Conservation (phyloP, 2,888 invertebrate genomes). For the Drosophila rubida region DNA sequence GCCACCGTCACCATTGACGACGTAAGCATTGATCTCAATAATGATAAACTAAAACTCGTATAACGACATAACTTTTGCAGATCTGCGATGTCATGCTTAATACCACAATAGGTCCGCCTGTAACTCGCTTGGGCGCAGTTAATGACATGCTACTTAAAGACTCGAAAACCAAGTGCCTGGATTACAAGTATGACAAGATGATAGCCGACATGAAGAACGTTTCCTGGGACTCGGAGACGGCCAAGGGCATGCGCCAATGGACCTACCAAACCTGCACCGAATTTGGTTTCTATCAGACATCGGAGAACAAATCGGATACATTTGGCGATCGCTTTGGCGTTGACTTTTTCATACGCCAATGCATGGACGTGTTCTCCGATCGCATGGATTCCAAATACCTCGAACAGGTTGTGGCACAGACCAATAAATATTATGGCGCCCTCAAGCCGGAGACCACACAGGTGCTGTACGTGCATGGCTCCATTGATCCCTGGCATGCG, state of each 20-base stretch:
- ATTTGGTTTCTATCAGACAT: constrained; percentile 97
- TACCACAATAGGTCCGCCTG: constrained; percentile 86
- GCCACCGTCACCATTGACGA: constrained; percentile 92
- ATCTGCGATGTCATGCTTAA: constrained; percentile 92
- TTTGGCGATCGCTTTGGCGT: constrained; percentile 92
- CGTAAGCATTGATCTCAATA: constrained; percentile 76
- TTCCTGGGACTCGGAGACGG: constrained; percentile 90
- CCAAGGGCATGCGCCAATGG: constrained; percentile 91
- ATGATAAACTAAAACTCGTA: neutral
- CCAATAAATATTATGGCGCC: constrained; percentile 93
- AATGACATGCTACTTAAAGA: constrained; percentile 89
- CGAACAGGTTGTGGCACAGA: constrained; percentile 87
- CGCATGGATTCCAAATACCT: constrained; percentile 88
- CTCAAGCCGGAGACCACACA: constrained; percentile 89
- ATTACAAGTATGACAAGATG: constrained; percentile 92
- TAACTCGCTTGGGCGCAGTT: constrained; percentile 90
- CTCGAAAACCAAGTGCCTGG: constrained; percentile 90
- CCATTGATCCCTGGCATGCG: constrained; percentile 95
- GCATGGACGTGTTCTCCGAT: constrained; percentile 92
- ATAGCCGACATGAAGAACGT: constrained; percentile 88
- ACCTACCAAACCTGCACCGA: constrained; percentile 98
- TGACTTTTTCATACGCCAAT: constrained; percentile 92
- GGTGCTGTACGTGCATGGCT: constrained; percentile 94
- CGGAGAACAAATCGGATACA: constrained; percentile 85
- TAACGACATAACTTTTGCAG: constrained; percentile 70